Evolutionary conservation across 2,797 vertebrate genomes (phyloP).

Genomic region (Trachurus trachurus): DNA sequence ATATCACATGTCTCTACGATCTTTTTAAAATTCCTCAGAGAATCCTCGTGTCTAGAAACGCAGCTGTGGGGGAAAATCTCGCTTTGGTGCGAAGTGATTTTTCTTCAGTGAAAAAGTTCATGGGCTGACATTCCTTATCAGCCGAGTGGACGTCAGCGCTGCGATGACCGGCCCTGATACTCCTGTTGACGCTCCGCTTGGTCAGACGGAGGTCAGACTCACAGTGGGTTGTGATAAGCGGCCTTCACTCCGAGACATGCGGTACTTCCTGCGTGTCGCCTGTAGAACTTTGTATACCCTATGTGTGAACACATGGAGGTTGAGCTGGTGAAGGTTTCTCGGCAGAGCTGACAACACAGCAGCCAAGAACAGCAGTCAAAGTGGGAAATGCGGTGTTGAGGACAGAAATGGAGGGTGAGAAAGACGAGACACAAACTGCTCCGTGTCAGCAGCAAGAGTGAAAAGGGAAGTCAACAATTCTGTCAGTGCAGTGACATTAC

Average conservation of each 20-base stretch:
- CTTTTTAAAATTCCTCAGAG: constrained; percentile 15
- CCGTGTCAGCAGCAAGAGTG: background rate
- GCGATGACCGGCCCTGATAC: constrained; percentile 7
- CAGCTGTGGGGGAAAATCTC: constrained; percentile 24
- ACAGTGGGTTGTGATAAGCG: constrained; percentile 46
- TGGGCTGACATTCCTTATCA: constrained; percentile 57
- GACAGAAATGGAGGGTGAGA: background rate
- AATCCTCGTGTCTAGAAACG: constrained; percentile 19
- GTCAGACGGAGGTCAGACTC: constrained; percentile 53
- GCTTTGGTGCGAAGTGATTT: constrained; percentile 40
- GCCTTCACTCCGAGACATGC: constrained; percentile 1
- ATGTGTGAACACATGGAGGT: background rate
- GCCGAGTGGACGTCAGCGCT: constrained; percentile 50
- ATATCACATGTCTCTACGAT: constrained; percentile 20
- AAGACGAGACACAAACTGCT: background rate
- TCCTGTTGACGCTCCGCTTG: constrained; percentile 17
- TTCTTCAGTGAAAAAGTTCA: constrained; percentile 37
- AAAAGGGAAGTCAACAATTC: background rate
- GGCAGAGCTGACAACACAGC: background rate
- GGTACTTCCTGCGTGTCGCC: constrained; percentile 21
- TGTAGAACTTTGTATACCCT: constrained; percentile 20
- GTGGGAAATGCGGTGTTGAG: background rate
- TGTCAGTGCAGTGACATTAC: background rate
- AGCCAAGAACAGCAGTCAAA: background rate
- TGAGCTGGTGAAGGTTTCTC: background rate